A percentile compares a stretch with the other conserved stretches of the same genome.
These are phyloP conservation scores for Hetaerina americana DNA, from an alignment of 1,140 invertebrate genomes.

Conservation along the genomic window DNA sequence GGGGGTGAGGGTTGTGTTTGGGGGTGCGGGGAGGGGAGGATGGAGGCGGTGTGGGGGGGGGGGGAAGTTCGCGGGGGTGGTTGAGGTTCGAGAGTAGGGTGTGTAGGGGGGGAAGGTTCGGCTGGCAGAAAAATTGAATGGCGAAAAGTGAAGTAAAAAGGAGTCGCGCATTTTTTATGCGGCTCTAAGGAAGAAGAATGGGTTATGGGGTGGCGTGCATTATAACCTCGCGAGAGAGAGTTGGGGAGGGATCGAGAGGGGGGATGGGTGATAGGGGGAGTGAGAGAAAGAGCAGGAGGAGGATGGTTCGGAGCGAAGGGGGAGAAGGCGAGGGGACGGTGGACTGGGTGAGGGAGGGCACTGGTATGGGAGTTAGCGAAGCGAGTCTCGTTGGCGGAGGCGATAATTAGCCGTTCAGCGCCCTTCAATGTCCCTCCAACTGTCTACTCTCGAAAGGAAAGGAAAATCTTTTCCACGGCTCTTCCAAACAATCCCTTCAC, in stretches of 20 bases:
- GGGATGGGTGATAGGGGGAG: not conserved
- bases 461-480: not conserved
- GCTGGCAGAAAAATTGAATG: not conserved
- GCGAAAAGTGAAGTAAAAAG: not conserved
- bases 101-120: slow-evolving; percentile 1
- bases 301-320: not conserved
- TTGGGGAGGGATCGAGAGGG: slow-evolving; percentile 9
- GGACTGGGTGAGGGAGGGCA: slow-evolving; percentile 18
- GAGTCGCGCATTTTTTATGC: not conserved
- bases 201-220: not conserved
- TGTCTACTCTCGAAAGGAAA: not conserved
- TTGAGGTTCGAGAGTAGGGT: too few species aligned
- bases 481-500: slow-evolving; percentile 18
- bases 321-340: not conserved
- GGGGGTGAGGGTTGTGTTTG: too few species aligned
- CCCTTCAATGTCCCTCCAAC: not conserved
- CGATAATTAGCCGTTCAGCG: slow-evolving; percentile 29
- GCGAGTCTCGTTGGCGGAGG: slow-evolving; percentile 36
- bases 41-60: too few species aligned
- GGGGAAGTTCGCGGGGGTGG: too few species aligned
- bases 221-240: slow-evolving; percentile 11
- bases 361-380: slow-evolving; percentile 33
- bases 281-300: not conserved
- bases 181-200: not conserved
- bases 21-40: too few species aligned